phyloP scores from a whole-genome alignment of 2,113 vertebrate genomes.

The Irena cyanogastra region DNA sequence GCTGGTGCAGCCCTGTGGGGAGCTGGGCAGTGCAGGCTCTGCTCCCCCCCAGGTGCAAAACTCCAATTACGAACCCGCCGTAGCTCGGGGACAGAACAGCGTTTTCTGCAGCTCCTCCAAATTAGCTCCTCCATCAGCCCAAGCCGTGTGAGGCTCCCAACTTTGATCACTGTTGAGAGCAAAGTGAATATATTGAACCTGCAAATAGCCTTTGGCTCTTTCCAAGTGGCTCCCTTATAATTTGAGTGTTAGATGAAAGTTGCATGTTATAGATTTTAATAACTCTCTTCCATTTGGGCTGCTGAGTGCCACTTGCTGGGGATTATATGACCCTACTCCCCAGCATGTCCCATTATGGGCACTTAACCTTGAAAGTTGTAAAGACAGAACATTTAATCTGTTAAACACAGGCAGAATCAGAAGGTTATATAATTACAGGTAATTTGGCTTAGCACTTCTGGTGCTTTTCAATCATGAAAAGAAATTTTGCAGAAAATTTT shows the following conservation, averaged over 20 bases:
- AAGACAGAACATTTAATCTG: conserved; percentile 67
- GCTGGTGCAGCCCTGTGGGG: not conserved
- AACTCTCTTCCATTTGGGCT: conserved; percentile 30
- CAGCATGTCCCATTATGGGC: conserved; percentile 40
- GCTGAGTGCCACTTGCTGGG: not conserved
- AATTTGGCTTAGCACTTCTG: conserved; percentile 38
- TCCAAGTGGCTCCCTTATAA: conserved; percentile 38
- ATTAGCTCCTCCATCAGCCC: conserved; percentile 10
- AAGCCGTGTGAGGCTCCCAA: not conserved
- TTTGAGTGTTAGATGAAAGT: conserved; percentile 56
- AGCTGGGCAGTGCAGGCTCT: not conserved
- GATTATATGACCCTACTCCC: conserved; percentile 44
- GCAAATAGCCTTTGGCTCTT: conserved; percentile 56
- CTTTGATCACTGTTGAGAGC: conserved; percentile 55
- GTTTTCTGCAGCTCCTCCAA: conserved; percentile 26
- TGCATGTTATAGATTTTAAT: conserved; percentile 55
- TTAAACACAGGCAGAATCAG: conserved; percentile 59
- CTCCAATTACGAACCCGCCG: not conserved
- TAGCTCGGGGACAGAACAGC: not conserved
- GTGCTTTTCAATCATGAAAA: conserved; percentile 50
- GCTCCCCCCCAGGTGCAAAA: not conserved
- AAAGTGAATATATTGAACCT: conserved; percentile 51
- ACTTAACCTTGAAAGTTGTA: conserved; percentile 60
- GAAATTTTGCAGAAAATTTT: conserved; percentile 37
- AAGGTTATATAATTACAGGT: conserved; percentile 66